Evolutionary conservation across 2,888 invertebrate genomes (phyloP).

Genomic region (Microctonus brassicae): DNA sequence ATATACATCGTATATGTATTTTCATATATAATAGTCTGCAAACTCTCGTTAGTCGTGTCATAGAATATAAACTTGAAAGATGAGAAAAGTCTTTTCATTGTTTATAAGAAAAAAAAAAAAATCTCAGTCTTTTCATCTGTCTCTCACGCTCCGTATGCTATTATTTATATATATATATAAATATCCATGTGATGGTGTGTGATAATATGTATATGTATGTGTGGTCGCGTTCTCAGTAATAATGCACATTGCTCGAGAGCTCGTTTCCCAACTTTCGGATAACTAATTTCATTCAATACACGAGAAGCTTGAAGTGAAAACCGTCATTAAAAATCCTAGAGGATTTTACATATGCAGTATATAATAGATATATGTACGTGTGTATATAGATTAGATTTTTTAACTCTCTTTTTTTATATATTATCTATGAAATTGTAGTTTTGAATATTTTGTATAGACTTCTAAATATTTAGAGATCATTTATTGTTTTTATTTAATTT

Average conservation of each 20-base stretch:
- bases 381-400: too few species aligned
- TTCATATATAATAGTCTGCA: neutral
- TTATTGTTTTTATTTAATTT: too few species aligned
- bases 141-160: slow-evolving; percentile 5
- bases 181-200: neutral
- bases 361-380: too few species aligned
- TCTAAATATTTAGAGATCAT: too few species aligned
- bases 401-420: too few species aligned
- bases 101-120: neutral
- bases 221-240: slow-evolving; percentile 15
- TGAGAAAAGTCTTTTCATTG: neutral
- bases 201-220: too few species aligned
- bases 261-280: slow-evolving; percentile 20
- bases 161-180: neutral
- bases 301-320: neutral
- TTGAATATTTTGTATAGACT: too few species aligned
- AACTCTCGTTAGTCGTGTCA: neutral
- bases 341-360: too few species aligned
- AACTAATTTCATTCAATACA: slow-evolving; percentile 23
- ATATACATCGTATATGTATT: too few species aligned
- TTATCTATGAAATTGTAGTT: too few species aligned
- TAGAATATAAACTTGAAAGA: neutral
- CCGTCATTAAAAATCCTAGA: neutral
- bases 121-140: neutral
- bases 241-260: neutral